These are phyloP conservation scores for Spea hammondii DNA, from an alignment of 2,797 vertebrate species.

Conservation along the genomic window DNA sequence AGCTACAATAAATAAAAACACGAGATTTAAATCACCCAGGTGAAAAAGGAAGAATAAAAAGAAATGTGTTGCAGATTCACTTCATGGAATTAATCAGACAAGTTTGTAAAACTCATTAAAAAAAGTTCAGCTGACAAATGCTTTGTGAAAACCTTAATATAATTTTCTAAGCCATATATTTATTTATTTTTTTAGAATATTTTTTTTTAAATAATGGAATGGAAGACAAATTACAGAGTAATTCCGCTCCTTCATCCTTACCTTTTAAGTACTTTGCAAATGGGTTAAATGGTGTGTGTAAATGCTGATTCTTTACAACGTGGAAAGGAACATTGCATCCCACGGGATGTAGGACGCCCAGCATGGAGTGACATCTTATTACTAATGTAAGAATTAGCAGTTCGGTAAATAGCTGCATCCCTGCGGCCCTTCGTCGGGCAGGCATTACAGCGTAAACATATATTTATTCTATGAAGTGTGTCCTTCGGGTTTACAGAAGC, in stretches of 20 bases:
- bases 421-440: neutral
- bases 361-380: conserved; percentile 16
- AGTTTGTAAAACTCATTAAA: conserved; percentile 31
- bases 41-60: neutral
- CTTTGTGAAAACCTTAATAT: conserved; percentile 9
- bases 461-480: too few species aligned
- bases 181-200: too few species aligned
- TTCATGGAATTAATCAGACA: conserved; percentile 17
- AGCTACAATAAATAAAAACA: neutral
- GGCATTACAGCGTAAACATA: too few species aligned
- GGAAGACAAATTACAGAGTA: neutral
- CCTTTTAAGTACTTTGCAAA: conserved; percentile 4
- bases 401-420: neutral
- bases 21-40: neutral
- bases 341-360: neutral
- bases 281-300: conserved; percentile 23
- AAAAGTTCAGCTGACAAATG: conserved; percentile 17
- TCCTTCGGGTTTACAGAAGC: too few species aligned
- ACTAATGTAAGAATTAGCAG: neutral
- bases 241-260: neutral
- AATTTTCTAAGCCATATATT: neutral
- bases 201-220: conserved; percentile 10
- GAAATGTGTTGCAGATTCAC: neutral
- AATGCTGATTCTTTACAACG: conserved; percentile 20
- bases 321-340: conserved; percentile 12